Evolutionary conservation across 2,888 invertebrate species (phyloP), one percentile per base, ranked within the genome.

Genomic region (Adela reaumurella): DNA sequence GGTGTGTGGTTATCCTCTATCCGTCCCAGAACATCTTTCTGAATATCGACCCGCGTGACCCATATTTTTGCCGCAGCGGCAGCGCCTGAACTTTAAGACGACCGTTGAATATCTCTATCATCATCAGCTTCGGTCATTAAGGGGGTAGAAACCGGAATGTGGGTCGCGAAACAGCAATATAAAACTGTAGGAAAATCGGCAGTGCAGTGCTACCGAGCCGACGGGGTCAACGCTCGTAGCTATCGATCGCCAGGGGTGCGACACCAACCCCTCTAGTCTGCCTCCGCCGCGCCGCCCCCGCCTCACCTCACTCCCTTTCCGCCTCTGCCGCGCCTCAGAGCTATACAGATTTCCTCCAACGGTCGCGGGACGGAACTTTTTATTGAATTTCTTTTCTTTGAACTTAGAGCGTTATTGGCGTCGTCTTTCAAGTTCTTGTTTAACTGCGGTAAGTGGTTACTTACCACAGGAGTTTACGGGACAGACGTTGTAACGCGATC

Each of bases 171-270:
- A 60, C 64, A 45, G 28, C 49, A 29, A 73, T 66, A 67, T 62
- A 62, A 48, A 50, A 48, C 45, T 46, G 43, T 57, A 57, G 56
- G 57, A 56, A 24, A 62, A 63, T 61, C 67, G 67, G 63, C 69
- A 66, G 61, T 72, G 74, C 74, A 72, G 68, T 72, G 72, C 66
- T 63, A 14, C 67, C 66, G 65, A 65, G 61, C 59, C 58, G 24
- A 8, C 24, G 70, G 65, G 77, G 73, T 77, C 76, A 67, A 70
- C 68, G 76, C 67, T 76, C 76, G 72, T 28, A 61, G 8, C n/a
- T 74, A 78, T 78, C 76, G 77, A 78, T 72, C 77, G 68, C 61
- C 20, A 66, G 68, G 57, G 61, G 68, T 64, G 67, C 65, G 65
- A 62, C 64, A 59, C 62, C 61, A 63, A 63, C 68, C 65, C 66